Percentiles rank a stretch among this genome's conserved stretches.
Evolutionary conservation across 2,888 invertebrate genomes (phyloP).

Genomic region (Baccha elongata): DNA sequence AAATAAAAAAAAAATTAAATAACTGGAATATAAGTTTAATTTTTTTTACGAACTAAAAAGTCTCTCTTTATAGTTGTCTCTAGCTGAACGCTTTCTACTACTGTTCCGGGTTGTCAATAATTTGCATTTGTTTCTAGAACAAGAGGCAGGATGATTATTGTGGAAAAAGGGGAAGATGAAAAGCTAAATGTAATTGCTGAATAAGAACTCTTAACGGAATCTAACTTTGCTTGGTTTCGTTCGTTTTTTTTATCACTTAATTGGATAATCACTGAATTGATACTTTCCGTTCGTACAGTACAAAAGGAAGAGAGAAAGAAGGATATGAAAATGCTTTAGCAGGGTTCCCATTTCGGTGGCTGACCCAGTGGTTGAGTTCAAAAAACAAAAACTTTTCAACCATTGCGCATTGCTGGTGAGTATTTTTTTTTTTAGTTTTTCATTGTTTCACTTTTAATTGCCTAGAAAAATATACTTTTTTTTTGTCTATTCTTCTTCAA

Average conservation of each 20-base stretch:
- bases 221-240: conserved; percentile 30
- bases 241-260: conserved; percentile 39
- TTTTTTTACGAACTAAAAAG: conserved; percentile 28
- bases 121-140: conserved; percentile 57
- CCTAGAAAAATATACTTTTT: conserved; percentile 14
- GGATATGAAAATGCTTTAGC: not conserved
- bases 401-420: conserved; percentile 9
- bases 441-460: conserved; percentile 60
- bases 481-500: conserved; percentile 27
- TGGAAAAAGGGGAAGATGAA: not conserved
- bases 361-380: conserved; percentile 55
- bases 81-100: conserved; percentile 2
- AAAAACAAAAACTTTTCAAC: conserved; percentile 31
- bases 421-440: conserved; percentile 5
- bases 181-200: conserved; percentile 56
- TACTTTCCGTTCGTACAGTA: conserved; percentile 62
- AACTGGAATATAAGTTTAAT: conserved; percentile 20
- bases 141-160: conserved; percentile 7
- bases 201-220: conserved; percentile 59
- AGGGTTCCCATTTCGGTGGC: not conserved
- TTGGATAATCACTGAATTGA: conserved; percentile 73
- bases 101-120: conserved; percentile 57
- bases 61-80: conserved; percentile 1
- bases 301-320: conserved; percentile 17
- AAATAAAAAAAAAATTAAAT: conserved; percentile 8